Evolutionary conservation across 2,888 invertebrate genomes (phyloP), one percentile per base, ranked within the genome.

Genomic region (Odontothrips loti): DNA sequence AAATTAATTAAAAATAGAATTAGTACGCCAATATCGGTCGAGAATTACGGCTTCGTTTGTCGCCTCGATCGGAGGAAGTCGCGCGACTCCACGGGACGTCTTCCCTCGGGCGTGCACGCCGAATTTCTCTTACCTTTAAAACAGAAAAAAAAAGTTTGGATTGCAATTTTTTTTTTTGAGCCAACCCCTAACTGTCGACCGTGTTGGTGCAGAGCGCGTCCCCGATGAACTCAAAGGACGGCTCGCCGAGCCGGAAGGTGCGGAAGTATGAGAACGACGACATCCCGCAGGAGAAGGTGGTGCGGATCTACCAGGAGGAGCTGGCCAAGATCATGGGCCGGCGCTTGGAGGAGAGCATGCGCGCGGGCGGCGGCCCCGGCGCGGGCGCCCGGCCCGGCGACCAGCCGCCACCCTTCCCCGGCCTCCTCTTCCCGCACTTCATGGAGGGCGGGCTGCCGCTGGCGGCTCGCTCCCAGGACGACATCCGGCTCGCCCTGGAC

Each of bases 241-340:
- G 86, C 84, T 91, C 92, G 86, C 92, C 93, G 86, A 94, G 92
- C 85, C 90, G 94, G 87, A 91, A 94, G 87, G 89, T 95, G 86
- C 93, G 95, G 86, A 95, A 96, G 85, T 96, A 95, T 88, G 95
- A 95, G 88, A 95, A 96, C 88, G 96, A 95, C 88, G 97, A 97
- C 89, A 95, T 98, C 88, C 95, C 98, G 68, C 97, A 98, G 87
- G 98, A 99, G 87, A 97, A 97, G 88, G 96, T 98, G 85, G 94
- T 95, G 78, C 91, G 96, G 86, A 96, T 98, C 86, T 98, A 98
- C 87, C 97, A 98, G 86, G 97, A 97, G 86, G 97, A 98, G 87
- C 89, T 98, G 83, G 94, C 96, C 82, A 98, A 98, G 87, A 91
- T 99, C 81, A 96, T 97, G 92, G 95, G 93, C 80, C 89, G 93